Conservation (phyloP, 1,140 invertebrate species). For the Pseudobourletiella spinata region DNA sequence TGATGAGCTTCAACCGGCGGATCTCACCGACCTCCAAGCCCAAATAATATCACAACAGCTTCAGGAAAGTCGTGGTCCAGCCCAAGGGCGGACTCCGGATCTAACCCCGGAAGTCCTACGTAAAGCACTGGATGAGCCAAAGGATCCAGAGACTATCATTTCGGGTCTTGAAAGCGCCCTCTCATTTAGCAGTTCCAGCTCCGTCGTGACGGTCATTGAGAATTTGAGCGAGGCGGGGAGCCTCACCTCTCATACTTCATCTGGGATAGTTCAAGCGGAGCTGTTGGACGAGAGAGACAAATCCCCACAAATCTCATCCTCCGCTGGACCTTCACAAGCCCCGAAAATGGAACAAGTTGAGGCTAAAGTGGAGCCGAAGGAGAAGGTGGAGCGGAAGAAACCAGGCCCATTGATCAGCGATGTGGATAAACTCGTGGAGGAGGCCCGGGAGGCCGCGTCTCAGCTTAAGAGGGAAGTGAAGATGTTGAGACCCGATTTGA, state of each 20-base stretch:
- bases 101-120: neutral
- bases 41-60: neutral
- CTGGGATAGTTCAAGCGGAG: neutral
- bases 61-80: neutral
- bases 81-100: neutral
- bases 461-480: slow-evolving; percentile 48
- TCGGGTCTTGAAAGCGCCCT: neutral
- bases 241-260: neutral
- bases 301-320: neutral
- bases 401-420: slow-evolving; percentile 37
- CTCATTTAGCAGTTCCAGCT: slow-evolving; percentile 16
- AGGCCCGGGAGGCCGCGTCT: slow-evolving; percentile 46
- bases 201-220: slow-evolving; percentile 11
- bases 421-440: slow-evolving; percentile 44
- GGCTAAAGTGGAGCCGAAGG: neutral
- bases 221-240: neutral
- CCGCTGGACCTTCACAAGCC: neutral
- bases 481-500: slow-evolving; percentile 47
- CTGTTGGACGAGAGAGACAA: neutral
- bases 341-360: neutral
- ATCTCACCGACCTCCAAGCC: neutral
- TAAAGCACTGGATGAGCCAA: too few species aligned
- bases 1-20: neutral
- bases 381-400: slow-evolving; percentile 19
- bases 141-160: too few species aligned